These are phyloP conservation scores for Chionodraco myersi DNA, from an alignment of 2,113 vertebrate genomes.

Conservation along the genomic window DNA sequence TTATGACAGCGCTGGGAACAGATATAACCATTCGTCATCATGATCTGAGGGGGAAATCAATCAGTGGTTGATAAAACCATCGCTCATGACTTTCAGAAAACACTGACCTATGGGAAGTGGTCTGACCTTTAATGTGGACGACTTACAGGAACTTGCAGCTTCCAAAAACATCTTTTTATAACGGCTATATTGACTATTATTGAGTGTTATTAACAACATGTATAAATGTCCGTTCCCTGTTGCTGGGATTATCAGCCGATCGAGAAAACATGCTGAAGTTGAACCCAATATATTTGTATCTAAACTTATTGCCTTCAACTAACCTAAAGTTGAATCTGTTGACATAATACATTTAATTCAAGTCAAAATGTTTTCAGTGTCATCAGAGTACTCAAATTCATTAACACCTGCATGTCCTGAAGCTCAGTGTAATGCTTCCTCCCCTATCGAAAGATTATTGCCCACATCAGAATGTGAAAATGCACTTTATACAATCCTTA, in stretches of 20 bases:
- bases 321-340: no score
- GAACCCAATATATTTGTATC: no score
- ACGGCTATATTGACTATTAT: background rate
- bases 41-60: constrained; percentile 40
- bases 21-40: constrained; percentile 49
- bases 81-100: constrained; percentile 11
- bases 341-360: no score
- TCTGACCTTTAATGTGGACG: background rate
- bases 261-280: no score
- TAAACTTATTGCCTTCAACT: no score
- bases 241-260: no score
- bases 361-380: no score
- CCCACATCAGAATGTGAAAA: constrained; percentile 16
- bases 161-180: background rate
- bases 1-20: background rate
- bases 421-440: constrained; percentile 7
- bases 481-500: background rate
- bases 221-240: background rate
- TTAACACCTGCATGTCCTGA: constrained; percentile 7
- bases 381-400: background rate
- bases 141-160: background rate
- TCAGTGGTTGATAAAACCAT: constrained; percentile 17
- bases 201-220: background rate
- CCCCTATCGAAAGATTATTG: constrained; percentile 6
- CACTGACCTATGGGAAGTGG: background rate